Evolutionary conservation across 2,113 vertebrate species (phyloP).

Genomic region (Saccopteryx bilineata): DNA sequence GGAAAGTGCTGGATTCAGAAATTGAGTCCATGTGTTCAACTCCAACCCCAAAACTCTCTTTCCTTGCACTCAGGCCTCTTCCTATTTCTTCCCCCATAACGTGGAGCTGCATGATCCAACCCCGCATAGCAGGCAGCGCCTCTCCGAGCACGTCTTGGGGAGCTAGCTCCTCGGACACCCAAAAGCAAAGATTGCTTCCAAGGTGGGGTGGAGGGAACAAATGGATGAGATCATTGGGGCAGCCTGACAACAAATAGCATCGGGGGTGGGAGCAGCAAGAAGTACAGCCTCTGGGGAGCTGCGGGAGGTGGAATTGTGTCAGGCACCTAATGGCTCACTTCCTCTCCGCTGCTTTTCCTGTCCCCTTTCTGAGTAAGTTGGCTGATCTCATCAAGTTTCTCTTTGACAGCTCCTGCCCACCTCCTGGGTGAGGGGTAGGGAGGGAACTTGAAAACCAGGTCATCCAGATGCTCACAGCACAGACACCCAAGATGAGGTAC

Average conservation of each 20-base stretch:
- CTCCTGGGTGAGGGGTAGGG: neutral
- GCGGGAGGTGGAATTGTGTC: neutral
- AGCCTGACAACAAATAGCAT: neutral
- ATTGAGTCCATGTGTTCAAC: neutral
- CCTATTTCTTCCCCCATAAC: neutral
- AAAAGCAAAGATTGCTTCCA: neutral
- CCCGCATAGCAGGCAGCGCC: accelerated
- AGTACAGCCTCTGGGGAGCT: neutral
- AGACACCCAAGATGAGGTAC: neutral
- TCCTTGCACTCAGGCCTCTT: neutral
- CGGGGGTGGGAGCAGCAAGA: neutral
- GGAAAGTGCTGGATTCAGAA: neutral
- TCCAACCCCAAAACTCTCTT: neutral
- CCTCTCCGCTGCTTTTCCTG: neutral
- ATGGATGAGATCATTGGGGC: accelerated
- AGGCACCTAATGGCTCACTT: neutral
- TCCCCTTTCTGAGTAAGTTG: neutral
- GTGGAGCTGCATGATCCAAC: neutral
- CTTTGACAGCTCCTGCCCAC: neutral
- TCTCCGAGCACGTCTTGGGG: neutral
- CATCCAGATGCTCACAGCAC: neutral
- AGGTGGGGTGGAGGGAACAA: neutral
- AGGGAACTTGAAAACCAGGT: neutral
- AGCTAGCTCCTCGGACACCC: neutral
- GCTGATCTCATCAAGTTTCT: neutral